These are phyloP conservation scores for Ranitomeya variabilis DNA, from an alignment of 2,113 vertebrate species.

Conservation along the genomic window DNA sequence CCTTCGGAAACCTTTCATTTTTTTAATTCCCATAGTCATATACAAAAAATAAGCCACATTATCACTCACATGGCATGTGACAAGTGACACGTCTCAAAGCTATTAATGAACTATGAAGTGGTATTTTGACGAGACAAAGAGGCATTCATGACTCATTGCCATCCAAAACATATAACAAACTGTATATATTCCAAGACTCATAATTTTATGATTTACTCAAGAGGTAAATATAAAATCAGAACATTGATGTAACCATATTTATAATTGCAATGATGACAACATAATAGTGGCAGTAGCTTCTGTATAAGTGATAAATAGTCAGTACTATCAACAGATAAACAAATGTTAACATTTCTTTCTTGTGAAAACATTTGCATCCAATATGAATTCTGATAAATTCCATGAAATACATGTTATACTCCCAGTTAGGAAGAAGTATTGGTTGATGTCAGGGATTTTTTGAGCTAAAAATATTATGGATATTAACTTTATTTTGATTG, in stretches of 20 bases:
- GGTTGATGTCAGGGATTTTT: no score
- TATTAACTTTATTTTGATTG: no score
- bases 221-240: background rate
- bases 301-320: background rate
- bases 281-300: background rate
- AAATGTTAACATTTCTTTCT: background rate
- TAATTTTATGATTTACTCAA: background rate
- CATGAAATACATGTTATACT: no score
- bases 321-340: background rate
- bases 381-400: no score
- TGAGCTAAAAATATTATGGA: no score
- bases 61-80: background rate
- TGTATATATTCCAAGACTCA: constrained; percentile 5
- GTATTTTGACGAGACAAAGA: background rate
- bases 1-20: no score
- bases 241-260: background rate
- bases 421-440: no score
- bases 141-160: constrained; percentile 2
- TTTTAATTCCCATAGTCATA: background rate
- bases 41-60: background rate
- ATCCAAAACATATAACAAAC: background rate
- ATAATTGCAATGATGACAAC: background rate
- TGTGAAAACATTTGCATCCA: no score
- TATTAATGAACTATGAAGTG: background rate
- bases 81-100: background rate